Conservation (phyloP, 2,113 vertebrate species). For the Hymenochirus boettgeri region DNA sequence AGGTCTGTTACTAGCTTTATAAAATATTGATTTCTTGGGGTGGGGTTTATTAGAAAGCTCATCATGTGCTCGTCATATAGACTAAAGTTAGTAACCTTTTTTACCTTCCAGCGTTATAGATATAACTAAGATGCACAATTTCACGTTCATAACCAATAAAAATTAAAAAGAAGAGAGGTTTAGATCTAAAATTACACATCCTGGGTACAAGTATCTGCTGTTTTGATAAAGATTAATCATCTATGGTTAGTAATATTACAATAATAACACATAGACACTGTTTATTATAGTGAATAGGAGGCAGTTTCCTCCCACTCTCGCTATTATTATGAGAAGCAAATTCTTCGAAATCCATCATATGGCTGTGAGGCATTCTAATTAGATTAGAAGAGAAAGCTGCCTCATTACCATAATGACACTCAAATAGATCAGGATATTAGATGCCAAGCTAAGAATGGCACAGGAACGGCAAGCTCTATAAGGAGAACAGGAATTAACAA, state of each 20-base stretch:
- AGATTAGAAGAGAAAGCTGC: constrained; percentile 32
- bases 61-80: no score
- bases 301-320: constrained; percentile 36
- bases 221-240: constrained; percentile 33
- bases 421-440: constrained; percentile 21
- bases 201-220: constrained; percentile 1
- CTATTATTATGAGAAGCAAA: constrained; percentile 42
- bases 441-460: constrained; percentile 30
- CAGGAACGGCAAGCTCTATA: constrained; percentile 12
- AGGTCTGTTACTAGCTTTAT: no score
- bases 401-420: constrained; percentile 41
- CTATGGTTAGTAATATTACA: constrained; percentile 32
- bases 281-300: constrained; percentile 39
- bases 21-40: no score
- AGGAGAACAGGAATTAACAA: constrained; percentile 27
- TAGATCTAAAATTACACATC: no score
- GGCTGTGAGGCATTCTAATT: constrained; percentile 33
- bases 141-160: no score
- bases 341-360: constrained; percentile 40
- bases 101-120: no score
- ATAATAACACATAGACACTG: constrained; percentile 32
- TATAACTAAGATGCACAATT: no score
- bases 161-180: not conserved
- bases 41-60: no score
- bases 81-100: no score